phyloP scores from a whole-genome alignment of 2,113 vertebrate genomes.

The Notothenia rossii region DNA sequence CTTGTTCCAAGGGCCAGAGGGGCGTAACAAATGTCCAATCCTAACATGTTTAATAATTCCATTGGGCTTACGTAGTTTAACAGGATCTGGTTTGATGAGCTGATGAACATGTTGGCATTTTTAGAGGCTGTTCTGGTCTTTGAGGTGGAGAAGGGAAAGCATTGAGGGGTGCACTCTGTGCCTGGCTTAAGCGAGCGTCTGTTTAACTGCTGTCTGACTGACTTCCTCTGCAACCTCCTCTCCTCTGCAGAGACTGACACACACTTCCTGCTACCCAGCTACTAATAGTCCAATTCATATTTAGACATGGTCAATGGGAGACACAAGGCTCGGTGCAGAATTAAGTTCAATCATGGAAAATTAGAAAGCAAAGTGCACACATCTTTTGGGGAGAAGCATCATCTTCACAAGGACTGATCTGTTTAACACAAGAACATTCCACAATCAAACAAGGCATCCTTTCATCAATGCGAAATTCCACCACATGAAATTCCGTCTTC shows the following conservation, averaged over 20 bases:
- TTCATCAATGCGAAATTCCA: slow-evolving; percentile 56
- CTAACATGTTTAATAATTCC: slow-evolving; percentile 47
- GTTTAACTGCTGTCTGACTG: slow-evolving; percentile 74
- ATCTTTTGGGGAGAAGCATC: neutral
- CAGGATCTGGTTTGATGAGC: slow-evolving; percentile 30
- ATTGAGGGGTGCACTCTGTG: neutral
- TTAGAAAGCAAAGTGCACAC: neutral
- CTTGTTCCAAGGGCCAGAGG: slow-evolving; percentile 23
- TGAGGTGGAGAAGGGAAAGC: slow-evolving; percentile 19
- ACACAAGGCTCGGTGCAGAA: neutral
- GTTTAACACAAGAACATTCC: neutral
- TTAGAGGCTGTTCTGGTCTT: slow-evolving; percentile 31
- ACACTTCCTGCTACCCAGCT: neutral
- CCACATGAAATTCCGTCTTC: slow-evolving; percentile 20
- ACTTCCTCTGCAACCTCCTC: slow-evolving; percentile 68
- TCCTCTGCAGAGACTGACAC: neutral
- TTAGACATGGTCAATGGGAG: neutral
- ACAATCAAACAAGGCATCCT: slow-evolving; percentile 46
- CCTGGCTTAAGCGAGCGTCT: slow-evolving; percentile 19
- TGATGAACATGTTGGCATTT: slow-evolving; percentile 49
- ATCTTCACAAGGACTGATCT: slow-evolving; percentile 9
- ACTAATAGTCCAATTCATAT: slow-evolving; percentile 8
- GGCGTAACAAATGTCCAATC: slow-evolving; percentile 40
- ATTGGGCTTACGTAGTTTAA: slow-evolving; percentile 12
- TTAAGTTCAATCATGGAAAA: neutral